Percentiles rank a stretch among this genome's conserved stretches.
phyloP scores from a whole-genome alignment of 2,888 invertebrate species.

The Ormyrus thymus region DNA sequence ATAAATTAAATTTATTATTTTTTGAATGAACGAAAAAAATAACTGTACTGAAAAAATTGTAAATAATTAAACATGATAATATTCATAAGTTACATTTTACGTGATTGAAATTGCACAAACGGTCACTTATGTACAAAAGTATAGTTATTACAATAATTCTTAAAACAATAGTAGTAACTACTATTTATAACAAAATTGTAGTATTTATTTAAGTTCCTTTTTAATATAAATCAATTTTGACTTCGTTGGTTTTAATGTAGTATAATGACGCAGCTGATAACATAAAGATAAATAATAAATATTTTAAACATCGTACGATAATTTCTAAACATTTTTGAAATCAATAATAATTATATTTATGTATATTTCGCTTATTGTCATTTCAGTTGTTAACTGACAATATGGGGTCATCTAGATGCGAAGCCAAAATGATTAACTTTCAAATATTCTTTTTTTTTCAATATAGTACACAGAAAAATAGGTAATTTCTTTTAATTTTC shows the following conservation, averaged over 20 bases:
- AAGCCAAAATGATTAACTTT: conserved; percentile 59
- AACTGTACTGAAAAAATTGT: background rate
- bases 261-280: background rate
- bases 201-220: conserved; percentile 59
- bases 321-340: background rate
- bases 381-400: conserved; percentile 29
- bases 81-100: conserved; percentile 47
- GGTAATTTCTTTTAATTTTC: conserved; percentile 17
- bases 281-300: too few species aligned
- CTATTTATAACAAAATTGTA: conserved; percentile 59
- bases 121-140: conserved; percentile 71
- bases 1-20: conserved; percentile 51
- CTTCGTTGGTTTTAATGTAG: conserved; percentile 32
- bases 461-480: conserved; percentile 40
- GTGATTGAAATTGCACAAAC: conserved; percentile 61
- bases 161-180: conserved; percentile 57
- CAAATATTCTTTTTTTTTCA: conserved; percentile 19
- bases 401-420: conserved; percentile 56
- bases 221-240: conserved; percentile 35
- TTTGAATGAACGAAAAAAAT: too few species aligned
- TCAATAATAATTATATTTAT: conserved; percentile 19
- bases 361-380: conserved; percentile 35
- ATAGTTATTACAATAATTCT: conserved; percentile 66
- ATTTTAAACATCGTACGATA: too few species aligned
- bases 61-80: conserved; percentile 33